Evolutionary conservation across 2,113 vertebrate genomes (phyloP).

Genomic region (Sus scrofa): DNA sequence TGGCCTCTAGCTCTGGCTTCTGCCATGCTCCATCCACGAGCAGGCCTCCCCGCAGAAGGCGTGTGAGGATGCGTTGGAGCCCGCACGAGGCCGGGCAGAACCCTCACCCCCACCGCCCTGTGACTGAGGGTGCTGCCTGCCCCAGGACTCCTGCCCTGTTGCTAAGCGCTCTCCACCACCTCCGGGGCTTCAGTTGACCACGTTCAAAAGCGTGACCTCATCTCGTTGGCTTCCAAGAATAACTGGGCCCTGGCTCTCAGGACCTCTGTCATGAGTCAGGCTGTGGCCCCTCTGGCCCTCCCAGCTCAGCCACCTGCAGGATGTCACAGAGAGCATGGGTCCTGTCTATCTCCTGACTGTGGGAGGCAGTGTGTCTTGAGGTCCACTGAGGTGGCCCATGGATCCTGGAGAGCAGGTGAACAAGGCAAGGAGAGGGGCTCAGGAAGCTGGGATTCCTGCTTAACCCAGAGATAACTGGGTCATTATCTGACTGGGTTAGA

Average conservation of each 20-base stretch:
- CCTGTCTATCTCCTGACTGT: not conserved
- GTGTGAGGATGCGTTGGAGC: not conserved
- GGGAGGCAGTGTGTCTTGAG: not conserved
- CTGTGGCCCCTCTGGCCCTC: not conserved
- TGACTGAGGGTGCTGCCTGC: not conserved
- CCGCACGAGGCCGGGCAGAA: too few relatives aligned
- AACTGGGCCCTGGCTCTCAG: conserved; percentile 69
- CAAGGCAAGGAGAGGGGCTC: not conserved
- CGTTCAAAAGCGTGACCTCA: conserved; percentile 85
- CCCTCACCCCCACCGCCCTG: not conserved
- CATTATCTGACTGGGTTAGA: not conserved
- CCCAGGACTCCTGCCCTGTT: not conserved
- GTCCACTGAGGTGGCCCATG: not conserved
- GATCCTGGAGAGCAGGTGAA: not conserved
- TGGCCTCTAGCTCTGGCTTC: not conserved
- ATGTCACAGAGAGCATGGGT: not conserved
- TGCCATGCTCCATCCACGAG: not conserved
- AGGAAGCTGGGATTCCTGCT: not conserved
- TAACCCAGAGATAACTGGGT: not conserved
- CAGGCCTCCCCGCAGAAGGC: not conserved
- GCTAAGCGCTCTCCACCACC: not conserved
- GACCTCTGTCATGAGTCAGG: conserved; percentile 31
- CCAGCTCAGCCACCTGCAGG: not conserved
- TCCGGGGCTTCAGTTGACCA: conserved; percentile 83
- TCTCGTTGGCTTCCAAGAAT: conserved; percentile 85